Evolutionary conservation across 1,140 invertebrate genomes (phyloP).

Genomic region (Drosophila ohnishii): DNA sequence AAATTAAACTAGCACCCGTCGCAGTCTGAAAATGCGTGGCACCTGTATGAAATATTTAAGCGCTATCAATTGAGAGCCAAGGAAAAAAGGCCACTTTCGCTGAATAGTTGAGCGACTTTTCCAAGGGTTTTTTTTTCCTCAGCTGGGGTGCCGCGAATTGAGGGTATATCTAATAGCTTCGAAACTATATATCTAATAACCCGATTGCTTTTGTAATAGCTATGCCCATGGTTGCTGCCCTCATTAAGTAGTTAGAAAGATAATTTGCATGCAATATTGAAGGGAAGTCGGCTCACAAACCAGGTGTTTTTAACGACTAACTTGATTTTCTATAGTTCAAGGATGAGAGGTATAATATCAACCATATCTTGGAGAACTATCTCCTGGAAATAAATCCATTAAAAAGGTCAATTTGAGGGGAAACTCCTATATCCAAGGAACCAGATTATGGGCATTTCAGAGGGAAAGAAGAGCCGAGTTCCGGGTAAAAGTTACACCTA

Average conservation of each 20-base stretch:
- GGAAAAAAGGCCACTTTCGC: conserved; percentile 1
- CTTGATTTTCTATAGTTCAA: not conserved
- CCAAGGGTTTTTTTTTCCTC: not conserved
- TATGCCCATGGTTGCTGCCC: not conserved
- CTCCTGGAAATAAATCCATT: not conserved
- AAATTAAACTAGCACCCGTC: conserved; percentile 41
- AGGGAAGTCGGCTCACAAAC: not conserved
- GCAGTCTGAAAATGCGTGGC: not conserved
- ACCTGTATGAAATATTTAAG: conserved; percentile 44
- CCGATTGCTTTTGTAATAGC: not conserved
- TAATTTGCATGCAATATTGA: conserved; percentile 10
- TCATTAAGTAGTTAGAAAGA: conserved; percentile 3
- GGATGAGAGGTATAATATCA: not conserved
- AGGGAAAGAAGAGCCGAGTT: too few species aligned
- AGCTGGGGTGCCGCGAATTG: not conserved
- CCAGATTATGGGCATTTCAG: too few species aligned
- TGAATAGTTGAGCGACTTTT: conserved; percentile 16
- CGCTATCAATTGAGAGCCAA: conserved; percentile 17
- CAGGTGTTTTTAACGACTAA: not conserved
- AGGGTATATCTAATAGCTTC: not conserved
- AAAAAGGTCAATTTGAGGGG: not conserved
- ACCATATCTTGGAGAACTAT: not conserved
- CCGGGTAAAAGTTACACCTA: not conserved
- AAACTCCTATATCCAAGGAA: not conserved
- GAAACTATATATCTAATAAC: not conserved